Conservation (phyloP, 1,140 invertebrate genomes). For the Drosophila oshimai region DNA sequence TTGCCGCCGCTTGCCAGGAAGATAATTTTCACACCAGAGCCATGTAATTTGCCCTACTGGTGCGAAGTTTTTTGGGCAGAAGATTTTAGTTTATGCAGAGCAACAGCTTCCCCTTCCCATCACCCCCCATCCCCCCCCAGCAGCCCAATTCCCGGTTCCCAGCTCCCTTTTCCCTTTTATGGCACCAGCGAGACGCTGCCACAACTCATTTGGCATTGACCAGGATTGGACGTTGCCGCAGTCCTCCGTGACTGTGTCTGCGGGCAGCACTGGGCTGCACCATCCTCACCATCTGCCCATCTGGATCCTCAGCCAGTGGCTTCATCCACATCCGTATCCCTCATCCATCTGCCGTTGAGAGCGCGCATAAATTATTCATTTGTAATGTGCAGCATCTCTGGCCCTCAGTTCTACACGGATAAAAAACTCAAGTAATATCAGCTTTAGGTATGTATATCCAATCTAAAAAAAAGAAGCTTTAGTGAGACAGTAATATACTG, state of each 20-base stretch:
- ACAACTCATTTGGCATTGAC: conserved; percentile 76
- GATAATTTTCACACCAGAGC: conserved; percentile 70
- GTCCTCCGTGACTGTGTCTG: conserved; percentile 50
- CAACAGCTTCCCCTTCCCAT: conserved; percentile 46
- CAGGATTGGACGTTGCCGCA: conserved; percentile 44
- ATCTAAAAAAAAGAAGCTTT: too few relatives aligned
- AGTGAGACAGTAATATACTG: too few relatives aligned
- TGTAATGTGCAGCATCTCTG: conserved; percentile 69
- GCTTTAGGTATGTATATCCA: too few relatives aligned
- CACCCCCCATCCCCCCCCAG: background rate
- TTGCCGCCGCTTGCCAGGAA: conserved; percentile 49
- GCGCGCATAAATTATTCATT: conserved; percentile 77
- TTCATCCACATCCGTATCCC: conserved; percentile 32
- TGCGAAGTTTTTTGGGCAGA: conserved; percentile 45
- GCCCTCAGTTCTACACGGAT: background rate
- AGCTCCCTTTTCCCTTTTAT: conserved; percentile 50
- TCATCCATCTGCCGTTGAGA: conserved; percentile 68
- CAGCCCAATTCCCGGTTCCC: background rate
- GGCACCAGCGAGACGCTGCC: conserved; percentile 68
- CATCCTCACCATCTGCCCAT: conserved; percentile 1
- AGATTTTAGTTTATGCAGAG: conserved; percentile 54
- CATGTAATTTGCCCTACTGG: conserved; percentile 42
- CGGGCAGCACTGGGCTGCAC: conserved; percentile 2
- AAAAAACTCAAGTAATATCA: background rate
- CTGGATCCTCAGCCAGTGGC: conserved; percentile 7